These are phyloP conservation scores for Neopipo cinnamomea DNA, from an alignment of 2,113 vertebrate species.

Conservation along the genomic window DNA sequence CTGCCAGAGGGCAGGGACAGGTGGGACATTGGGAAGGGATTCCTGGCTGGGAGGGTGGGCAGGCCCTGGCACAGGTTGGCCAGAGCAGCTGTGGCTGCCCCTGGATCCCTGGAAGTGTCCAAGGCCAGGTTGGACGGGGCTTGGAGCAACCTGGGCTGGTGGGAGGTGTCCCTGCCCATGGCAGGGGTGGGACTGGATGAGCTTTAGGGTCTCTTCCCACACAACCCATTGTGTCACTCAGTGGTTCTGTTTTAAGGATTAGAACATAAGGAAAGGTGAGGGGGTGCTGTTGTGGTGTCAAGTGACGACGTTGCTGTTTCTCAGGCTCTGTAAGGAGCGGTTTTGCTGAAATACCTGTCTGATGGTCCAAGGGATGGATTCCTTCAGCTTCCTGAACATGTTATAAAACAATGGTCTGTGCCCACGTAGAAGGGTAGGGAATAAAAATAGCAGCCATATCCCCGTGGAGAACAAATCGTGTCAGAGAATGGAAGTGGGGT, in stretches of 20 bases:
- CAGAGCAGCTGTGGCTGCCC: neutral
- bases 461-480: neutral
- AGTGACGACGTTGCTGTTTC: neutral
- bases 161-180: neutral
- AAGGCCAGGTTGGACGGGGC: neutral
- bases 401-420: rapidly evolving
- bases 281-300: neutral
- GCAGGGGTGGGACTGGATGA: neutral
- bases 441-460: neutral
- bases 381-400: neutral
- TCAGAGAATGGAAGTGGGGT: neutral
- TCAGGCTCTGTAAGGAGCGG: neutral
- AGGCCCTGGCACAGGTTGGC: neutral
- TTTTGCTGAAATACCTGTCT: neutral
- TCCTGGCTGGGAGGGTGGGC: neutral
- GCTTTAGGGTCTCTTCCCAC: neutral
- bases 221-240: neutral
- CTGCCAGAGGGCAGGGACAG: neutral
- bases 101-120: neutral
- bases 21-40: neutral
- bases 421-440: neutral
- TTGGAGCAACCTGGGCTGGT: neutral
- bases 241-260: rapidly evolving
- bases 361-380: neutral
- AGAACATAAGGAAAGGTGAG: too few species aligned